Conservation (phyloP, 2,888 invertebrate genomes). For the Andrena bucephala region DNA sequence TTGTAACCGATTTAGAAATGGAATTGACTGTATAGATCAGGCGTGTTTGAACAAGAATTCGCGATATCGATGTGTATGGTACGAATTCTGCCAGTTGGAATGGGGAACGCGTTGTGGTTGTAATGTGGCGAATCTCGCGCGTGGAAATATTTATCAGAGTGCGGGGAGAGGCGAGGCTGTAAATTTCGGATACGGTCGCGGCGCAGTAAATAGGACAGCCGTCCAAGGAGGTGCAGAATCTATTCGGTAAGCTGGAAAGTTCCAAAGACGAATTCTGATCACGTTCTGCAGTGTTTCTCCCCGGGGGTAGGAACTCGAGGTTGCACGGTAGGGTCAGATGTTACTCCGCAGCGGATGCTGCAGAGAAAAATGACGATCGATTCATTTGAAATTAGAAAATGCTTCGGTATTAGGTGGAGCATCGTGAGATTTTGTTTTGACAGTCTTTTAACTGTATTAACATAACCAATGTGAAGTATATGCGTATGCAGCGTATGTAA, state of each 20-base stretch:
- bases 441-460: not conserved
- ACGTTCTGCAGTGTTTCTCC: slow-evolving; percentile 52
- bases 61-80: not conserved
- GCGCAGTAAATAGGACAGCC: slow-evolving; percentile 37
- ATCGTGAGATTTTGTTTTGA: not conserved
- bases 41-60: not conserved
- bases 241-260: slow-evolving; percentile 47
- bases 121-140: not conserved
- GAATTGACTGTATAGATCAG: slow-evolving; percentile 2
- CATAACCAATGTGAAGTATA: not conserved
- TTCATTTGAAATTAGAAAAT: not conserved
- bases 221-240: slow-evolving; percentile 18
- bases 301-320: slow-evolving; percentile 30
- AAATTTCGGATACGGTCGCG: slow-evolving; percentile 53
- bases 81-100: not conserved
- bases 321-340: slow-evolving; percentile 20
- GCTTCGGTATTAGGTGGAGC: no score
- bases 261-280: slow-evolving; percentile 52
- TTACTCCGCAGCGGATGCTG: slow-evolving; percentile 51
- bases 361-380: slow-evolving; percentile 31
- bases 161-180: not conserved
- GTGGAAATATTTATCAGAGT: slow-evolving; percentile 7
- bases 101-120: not conserved
- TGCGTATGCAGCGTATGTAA: no score
- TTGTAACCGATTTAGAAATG: not conserved